These are phyloP conservation scores for Tenebrosternarchus preto DNA, from an alignment of 2,113 vertebrate genomes.

Conservation along the genomic window DNA sequence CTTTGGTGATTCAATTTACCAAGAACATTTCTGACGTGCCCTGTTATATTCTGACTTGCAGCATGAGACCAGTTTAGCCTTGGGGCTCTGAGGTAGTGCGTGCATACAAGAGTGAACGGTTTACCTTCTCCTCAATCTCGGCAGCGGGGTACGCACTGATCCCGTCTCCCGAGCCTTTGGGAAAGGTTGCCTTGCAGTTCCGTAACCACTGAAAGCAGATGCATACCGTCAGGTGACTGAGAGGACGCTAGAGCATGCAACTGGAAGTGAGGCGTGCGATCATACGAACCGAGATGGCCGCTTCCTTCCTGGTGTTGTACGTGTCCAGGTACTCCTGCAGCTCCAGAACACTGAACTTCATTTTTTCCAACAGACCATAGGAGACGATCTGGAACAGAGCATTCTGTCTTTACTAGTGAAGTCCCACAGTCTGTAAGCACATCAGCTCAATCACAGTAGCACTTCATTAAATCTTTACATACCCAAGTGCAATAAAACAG, in stretches of 20 bases:
- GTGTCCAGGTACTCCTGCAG: slow-evolving; percentile 98
- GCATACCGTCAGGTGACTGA: not conserved
- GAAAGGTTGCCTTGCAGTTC: slow-evolving; percentile 94
- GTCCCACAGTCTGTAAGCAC: too few species aligned
- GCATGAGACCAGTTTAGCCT: not conserved
- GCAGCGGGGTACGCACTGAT: slow-evolving; percentile 84
- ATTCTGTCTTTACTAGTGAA: not conserved
- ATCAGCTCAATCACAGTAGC: not conserved
- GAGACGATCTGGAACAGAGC: slow-evolving; percentile 84
- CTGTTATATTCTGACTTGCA: not conserved
- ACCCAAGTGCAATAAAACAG: not conserved
- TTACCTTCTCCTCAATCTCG: slow-evolving; percentile 95
- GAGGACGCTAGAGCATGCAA: not conserved
- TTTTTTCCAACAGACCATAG: slow-evolving; percentile 95
- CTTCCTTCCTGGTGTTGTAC: slow-evolving; percentile 94
- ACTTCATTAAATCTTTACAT: not conserved
- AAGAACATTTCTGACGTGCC: not conserved
- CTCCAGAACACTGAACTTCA: slow-evolving; percentile 98
- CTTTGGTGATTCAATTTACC: not conserved
- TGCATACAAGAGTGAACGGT: not conserved
- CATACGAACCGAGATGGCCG: slow-evolving; percentile 85
- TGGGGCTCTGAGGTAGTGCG: not conserved
- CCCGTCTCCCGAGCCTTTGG: slow-evolving; percentile 86
- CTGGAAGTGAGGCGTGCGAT: too few species aligned
- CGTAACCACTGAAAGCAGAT: slow-evolving; percentile 84